Conservation (phyloP, 2,113 vertebrate genomes). For the Syngnathus scovelli region DNA sequence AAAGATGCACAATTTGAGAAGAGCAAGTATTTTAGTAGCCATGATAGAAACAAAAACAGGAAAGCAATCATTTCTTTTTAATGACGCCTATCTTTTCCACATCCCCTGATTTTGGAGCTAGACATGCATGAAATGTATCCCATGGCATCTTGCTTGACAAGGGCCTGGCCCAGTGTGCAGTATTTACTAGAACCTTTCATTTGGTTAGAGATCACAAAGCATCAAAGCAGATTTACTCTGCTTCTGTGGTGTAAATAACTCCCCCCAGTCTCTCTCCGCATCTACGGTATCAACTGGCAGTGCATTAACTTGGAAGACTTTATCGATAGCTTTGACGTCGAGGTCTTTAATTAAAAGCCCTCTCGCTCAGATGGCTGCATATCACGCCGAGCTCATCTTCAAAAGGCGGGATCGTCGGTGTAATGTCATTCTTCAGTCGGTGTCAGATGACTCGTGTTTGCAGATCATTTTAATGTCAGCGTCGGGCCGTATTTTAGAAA, state of each 20-base stretch:
- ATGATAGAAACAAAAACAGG: slow-evolving; percentile 47
- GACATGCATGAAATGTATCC: not conserved
- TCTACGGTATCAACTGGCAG: slow-evolving; percentile 47
- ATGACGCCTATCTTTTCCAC: slow-evolving; percentile 25
- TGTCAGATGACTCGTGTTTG: slow-evolving; percentile 29
- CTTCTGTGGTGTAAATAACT: slow-evolving; percentile 59
- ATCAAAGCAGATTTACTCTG: slow-evolving; percentile 60
- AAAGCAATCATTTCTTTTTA: slow-evolving; percentile 48
- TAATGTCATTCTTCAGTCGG: slow-evolving; percentile 34
- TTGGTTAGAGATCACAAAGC: slow-evolving; percentile 62
- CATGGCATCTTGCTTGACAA: not conserved
- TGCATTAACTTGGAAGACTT: slow-evolving; percentile 59
- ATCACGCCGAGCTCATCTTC: slow-evolving; percentile 23
- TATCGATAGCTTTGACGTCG: slow-evolving; percentile 53
- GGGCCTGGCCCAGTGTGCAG: slow-evolving; percentile 34
- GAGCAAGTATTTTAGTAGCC: slow-evolving; percentile 28
- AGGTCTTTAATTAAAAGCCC: slow-evolving; percentile 63
- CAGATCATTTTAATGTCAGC: slow-evolving; percentile 21
- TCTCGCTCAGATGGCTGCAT: slow-evolving; percentile 35
- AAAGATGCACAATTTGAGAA: slow-evolving; percentile 34
- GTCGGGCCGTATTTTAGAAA: slow-evolving; percentile 30
- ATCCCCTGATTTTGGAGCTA: not conserved
- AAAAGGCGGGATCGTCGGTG: slow-evolving; percentile 28
- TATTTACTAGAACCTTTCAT: slow-evolving; percentile 58
- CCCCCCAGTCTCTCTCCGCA: slow-evolving; percentile 36